Percentiles rank a stretch among this genome's conserved stretches.
Evolutionary conservation across 2,113 vertebrate genomes (phyloP).

Genomic region (Tupaia tana): DNA sequence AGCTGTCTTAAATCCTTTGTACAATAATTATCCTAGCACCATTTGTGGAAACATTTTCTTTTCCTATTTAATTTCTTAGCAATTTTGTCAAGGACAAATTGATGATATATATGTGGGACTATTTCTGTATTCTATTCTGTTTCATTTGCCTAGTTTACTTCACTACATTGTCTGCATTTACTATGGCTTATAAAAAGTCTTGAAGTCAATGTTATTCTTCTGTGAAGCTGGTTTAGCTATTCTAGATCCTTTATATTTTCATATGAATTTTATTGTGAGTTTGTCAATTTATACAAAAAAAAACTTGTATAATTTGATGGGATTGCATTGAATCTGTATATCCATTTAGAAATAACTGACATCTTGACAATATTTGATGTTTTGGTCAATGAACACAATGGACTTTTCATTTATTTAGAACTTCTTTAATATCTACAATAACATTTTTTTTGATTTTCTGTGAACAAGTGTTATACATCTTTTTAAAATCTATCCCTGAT

Average conservation of each 20-base stretch:
- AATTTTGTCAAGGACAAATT: conserved; percentile 17
- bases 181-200: neutral
- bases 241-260: neutral
- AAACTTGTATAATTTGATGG: neutral
- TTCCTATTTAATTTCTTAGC: neutral
- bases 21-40: neutral
- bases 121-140: neutral
- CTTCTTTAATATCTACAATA: conserved; percentile 27
- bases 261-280: neutral
- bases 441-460: conserved; percentile 11
- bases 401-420: neutral
- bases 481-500: conserved; percentile 9
- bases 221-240: neutral
- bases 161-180: neutral
- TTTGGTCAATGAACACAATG: neutral
- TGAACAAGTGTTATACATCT: neutral
- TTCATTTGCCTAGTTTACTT: neutral
- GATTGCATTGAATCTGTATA: neutral
- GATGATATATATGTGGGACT: neutral
- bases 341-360: neutral
- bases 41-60: conserved; percentile 19
- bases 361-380: neutral
- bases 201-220: neutral
- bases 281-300: neutral
- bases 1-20: neutral